Base-by-base conservation (phyloP, 1,140 invertebrate genomes). In the Holcopasites calliopsidis region DNA sequence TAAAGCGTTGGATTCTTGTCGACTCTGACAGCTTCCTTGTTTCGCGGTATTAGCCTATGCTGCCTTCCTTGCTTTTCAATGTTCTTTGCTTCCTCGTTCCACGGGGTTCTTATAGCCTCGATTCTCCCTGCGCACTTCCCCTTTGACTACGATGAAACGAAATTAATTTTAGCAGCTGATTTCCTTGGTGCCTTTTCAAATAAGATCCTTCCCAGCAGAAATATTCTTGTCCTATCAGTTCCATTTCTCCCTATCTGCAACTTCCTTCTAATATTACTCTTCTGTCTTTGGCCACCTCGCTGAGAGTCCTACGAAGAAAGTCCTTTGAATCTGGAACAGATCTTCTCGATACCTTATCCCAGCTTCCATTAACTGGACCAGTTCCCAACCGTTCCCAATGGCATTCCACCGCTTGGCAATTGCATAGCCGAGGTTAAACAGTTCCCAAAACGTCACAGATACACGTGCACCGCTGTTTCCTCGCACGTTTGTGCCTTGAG, bases 381-480 rank as follows among this genome's bases (percentile, higher is more conserved):
- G 31, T 31, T 54, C 7, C n/a, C n/a, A n/a, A n/a, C 33, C 16
- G 13, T 21, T 73, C 44, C 35, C 31, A 0, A 7, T 16, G n/a
- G 58, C 38, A 70, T 52, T 47, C 58, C 60, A 64, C 44, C 66
- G 54, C 21, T 62, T 64, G 38, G 52, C 57, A 50, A 55, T 60
- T 80, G 62, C 66, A 74, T 49, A 31, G 52, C 54, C 52, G 64
- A 74, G 44, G 68, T 21, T 38, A 31, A 13, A 2, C 35, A 8
- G 8, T 65, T 50, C 31, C 28, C 65, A 38, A 76, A 54, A 72
- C 44, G 31, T 61, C 18, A 13, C 38, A 11, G 47, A 21, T 61
- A 82, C 75, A 83, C 69, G 47, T 81, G 78, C 72, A 80, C 23
- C 49, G 33, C 57, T 66, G 28, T 38, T 38, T 65, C 54, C n/a